These are phyloP conservation scores for Caenorhabditis macrosperma DNA, from an alignment of 2,888 invertebrate species.

Conservation along the genomic window DNA sequence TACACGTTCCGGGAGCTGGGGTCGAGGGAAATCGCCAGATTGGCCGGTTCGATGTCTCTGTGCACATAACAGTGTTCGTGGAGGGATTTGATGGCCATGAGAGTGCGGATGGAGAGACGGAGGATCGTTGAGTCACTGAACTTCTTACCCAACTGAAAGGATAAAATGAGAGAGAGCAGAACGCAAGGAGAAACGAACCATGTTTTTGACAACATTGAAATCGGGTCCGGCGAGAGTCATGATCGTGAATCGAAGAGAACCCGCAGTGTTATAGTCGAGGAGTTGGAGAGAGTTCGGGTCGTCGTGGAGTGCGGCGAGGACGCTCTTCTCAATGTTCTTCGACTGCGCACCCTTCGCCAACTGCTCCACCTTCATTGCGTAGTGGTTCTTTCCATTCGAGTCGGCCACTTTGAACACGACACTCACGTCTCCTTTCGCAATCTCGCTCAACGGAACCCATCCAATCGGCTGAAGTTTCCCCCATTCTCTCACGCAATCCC, in stretches of 20 bases:
- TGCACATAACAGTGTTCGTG: slow-evolving; percentile 47
- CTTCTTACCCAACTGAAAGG: slow-evolving; percentile 21
- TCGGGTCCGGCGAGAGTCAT: slow-evolving; percentile 46
- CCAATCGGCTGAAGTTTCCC: slow-evolving; percentile 1
- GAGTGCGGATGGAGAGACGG: slow-evolving; percentile 31
- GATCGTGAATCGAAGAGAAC: slow-evolving; percentile 18
- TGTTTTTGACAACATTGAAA: slow-evolving; percentile 3
- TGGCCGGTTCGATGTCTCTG: slow-evolving; percentile 39
- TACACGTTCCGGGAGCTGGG: slow-evolving; percentile 17
- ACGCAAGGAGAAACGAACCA: background rate
- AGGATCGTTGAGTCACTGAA: slow-evolving; percentile 45
- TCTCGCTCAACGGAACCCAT: slow-evolving; percentile 26
- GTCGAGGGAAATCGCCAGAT: slow-evolving; percentile 20
- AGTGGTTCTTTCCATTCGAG: slow-evolving; percentile 1
- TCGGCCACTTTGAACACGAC: slow-evolving; percentile 34
- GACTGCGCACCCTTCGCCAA: slow-evolving; percentile 7
- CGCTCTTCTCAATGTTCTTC: slow-evolving; percentile 21
- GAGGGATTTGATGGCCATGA: slow-evolving; percentile 36
- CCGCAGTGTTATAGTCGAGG: slow-evolving; percentile 9
- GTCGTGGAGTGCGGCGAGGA: slow-evolving; percentile 9
- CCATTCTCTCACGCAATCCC: background rate
- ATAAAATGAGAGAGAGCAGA: background rate
- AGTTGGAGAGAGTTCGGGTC: slow-evolving; percentile 19
- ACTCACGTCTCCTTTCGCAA: slow-evolving; percentile 32
- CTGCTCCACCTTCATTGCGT: slow-evolving; percentile 48